These are phyloP conservation scores for Ceryle rudis DNA, from an alignment of 2,797 vertebrate genomes.

Conservation along the genomic window DNA sequence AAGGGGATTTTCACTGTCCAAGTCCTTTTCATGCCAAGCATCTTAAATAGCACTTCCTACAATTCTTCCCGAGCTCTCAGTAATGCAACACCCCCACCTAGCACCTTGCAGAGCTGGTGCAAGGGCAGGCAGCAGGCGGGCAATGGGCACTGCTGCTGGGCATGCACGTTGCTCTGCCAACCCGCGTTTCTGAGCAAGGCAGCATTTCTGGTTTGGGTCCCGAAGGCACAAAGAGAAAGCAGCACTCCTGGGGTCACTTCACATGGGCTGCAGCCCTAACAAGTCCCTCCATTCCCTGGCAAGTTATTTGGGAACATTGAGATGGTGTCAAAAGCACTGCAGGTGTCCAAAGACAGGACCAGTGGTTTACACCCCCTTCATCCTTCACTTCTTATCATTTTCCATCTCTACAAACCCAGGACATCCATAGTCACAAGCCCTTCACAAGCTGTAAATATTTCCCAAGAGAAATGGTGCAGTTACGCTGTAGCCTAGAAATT, in stretches of 20 bases:
- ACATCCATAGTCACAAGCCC: background rate
- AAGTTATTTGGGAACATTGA: rapidly evolving
- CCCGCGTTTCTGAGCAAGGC: rapidly evolving
- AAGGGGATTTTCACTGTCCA: background rate
- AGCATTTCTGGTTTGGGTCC: rapidly evolving
- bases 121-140: background rate
- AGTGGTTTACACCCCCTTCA: rapidly evolving
- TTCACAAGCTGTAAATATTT: background rate
- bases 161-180: rapidly evolving
- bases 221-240: background rate
- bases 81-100: constrained; percentile 25
- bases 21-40: background rate
- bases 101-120: background rate
- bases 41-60: background rate
- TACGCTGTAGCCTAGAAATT: background rate
- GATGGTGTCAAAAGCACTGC: background rate
- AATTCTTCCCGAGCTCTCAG: background rate
- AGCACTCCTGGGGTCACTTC: background rate
- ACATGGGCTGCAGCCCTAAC: background rate
- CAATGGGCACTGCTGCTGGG: background rate
- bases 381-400: background rate
- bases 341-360: background rate
- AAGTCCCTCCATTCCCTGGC: rapidly evolving
- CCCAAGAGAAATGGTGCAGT: background rate
- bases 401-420: background rate